Evolutionary conservation across 2,797 vertebrate genomes (phyloP), one percentile per base, ranked within the genome.

Genomic region (Gambusia yucatana): DNA sequence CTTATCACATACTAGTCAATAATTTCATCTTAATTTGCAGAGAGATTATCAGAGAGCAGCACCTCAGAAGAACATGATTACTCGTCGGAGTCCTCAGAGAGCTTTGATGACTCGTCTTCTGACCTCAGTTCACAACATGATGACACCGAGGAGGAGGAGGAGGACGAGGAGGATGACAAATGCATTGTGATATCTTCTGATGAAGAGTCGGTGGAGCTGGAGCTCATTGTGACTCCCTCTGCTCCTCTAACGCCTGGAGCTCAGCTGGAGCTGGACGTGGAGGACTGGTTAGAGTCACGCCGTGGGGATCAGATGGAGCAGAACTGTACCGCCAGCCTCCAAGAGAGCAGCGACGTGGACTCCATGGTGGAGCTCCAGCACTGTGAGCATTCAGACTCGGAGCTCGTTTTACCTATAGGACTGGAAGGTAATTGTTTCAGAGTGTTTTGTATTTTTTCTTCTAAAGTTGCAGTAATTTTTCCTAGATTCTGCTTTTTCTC

Each of bases 101-200:
- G 90, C 82, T 91, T 82, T 1, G 91, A 92, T n/a, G 87, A 91
- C 77, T 88, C 77, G 3, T 90, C 80, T 41, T 97, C 96, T 0
- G 95, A 96, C 80, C 95, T 96, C 72, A 96, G 96, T 1, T 94
- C 96, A 33, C 96, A 96, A 2, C 95, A 96, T 0, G 95, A 96
- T 0, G 94, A 90, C 30, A 73, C 75, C 25, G 67, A 70, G 41
- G 41, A 43, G 7, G 61, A 67, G 8, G 84, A 86, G 41, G 92
- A 92, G 0, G 77, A 61, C 67, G 33, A 57, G 71, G 72, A 84
- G 75, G 90, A 79, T 0, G 94, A 95, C 50, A 52, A 52, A 1
- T 96, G 91, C 2, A 92, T 83, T 5, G 86, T 94, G 78, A 91
- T 95, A 79, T 95, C 93, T 0, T 96, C 95, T 41, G 95, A 95